Evolutionary conservation across 2,888 invertebrate species (phyloP), one percentile per base, ranked within the genome.

Genomic region (Seira musarum): DNA sequence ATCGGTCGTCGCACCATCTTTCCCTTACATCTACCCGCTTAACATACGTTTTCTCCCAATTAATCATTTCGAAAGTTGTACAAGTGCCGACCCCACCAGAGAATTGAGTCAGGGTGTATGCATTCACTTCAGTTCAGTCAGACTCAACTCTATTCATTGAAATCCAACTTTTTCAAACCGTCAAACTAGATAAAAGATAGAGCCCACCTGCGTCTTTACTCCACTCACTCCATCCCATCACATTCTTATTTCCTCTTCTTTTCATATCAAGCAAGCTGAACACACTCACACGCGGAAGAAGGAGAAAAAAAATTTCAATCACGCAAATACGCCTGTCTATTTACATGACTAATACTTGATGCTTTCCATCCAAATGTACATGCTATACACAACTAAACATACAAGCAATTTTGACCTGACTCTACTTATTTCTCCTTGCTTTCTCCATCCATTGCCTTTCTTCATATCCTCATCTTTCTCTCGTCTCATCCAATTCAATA

Each of bases 301-400:
- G 22, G 24, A 53, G 24, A 35, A 1, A 53, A 65, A 69, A 77
- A 77, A 53, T 77, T 77, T 77, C 77, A 77, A 77, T 77, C 77
- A 77, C 70, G 70, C 70, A 77, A 70, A 77, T 77, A 71, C 77
- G 46, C 46, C 68, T 76, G 76, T 76, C 76, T 76, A 40, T 76
- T 76, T 22, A n/a, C 53, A 30, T 70, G 65, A 65, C 77, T 70
- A 15, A 8, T 70, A 70, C 71, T 70, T 70, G 46, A 77, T 30
- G 63, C 64, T 46, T 30, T 30, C 30, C 30, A n/a, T n/a, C n/a
- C n/a, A n/a, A n/a, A n/a, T n/a, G n/a, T n/a, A n/a, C n/a, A n/a
- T n/a, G n/a, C n/a, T n/a, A n/a, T n/a, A n/a, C n/a, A n/a, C n/a
- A n/a, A n/a, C n/a, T n/a, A 8, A 30, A 8, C 30, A 30, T 8